phyloP scores from a whole-genome alignment of 2,888 invertebrate species.

The Flexamia atlantica region DNA sequence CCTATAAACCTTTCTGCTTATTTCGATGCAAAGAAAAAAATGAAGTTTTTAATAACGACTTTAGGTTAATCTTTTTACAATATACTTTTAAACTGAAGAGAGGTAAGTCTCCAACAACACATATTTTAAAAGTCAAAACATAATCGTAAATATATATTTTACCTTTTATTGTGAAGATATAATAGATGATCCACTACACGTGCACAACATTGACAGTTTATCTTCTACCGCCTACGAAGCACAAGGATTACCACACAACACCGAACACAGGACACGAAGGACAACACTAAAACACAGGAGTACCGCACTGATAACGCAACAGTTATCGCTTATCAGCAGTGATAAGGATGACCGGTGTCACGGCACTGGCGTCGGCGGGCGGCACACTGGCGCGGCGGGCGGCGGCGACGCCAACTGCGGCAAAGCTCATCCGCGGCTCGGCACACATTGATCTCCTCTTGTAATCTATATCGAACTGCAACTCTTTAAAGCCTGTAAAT shows the following conservation, averaged over 20 bases:
- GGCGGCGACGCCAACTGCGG: neutral
- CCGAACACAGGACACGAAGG: neutral
- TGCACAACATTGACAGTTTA: neutral
- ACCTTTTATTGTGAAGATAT: neutral
- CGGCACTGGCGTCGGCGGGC: neutral
- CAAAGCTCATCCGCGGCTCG: neutral
- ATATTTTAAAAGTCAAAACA: too few relatives aligned
- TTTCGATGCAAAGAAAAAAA: too few relatives aligned
- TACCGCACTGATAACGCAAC: neutral
- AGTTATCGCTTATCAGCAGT: conserved; percentile 23
- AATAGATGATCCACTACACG: neutral
- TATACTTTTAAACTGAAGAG: too few relatives aligned
- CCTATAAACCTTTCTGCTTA: too few relatives aligned
- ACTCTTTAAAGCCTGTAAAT: neutral
- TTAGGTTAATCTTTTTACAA: too few relatives aligned
- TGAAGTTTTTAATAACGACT: too few relatives aligned
- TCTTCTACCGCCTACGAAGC: neutral
- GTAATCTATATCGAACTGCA: neutral
- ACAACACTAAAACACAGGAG: neutral
- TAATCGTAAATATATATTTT: too few relatives aligned
- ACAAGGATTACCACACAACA: neutral
- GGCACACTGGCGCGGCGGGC: conserved; percentile 5
- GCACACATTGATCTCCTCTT: neutral
- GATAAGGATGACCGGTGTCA: conserved; percentile 4
- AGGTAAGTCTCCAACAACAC: too few relatives aligned